These are phyloP conservation scores for Limulus polyphemus DNA, from an alignment of 2,888 invertebrate species.

Conservation along the genomic window DNA sequence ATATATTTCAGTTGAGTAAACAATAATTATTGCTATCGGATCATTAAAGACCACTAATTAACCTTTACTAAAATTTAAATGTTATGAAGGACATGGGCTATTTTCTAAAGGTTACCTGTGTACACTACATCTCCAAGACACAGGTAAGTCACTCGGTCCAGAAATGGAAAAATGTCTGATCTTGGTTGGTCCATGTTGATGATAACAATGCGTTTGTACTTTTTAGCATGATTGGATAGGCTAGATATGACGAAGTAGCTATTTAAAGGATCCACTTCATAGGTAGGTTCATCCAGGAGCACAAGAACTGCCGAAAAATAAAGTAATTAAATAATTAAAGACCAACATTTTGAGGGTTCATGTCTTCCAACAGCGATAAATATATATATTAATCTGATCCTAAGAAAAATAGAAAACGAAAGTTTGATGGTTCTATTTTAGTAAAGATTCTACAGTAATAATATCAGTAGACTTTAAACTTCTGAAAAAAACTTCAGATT, in stretches of 20 bases:
- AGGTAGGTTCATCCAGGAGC: constrained; percentile 52
- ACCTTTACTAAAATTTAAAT: too few species aligned
- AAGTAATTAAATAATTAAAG: constrained; percentile 4
- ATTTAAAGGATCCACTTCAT: constrained; percentile 85
- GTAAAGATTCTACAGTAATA: too few species aligned
- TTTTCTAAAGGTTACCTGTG: constrained; percentile 31
- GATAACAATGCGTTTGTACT: constrained; percentile 77
- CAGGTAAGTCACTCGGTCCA: constrained; percentile 78
- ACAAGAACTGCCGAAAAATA: constrained; percentile 53
- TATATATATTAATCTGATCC: too few species aligned
- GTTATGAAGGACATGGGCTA: too few species aligned
- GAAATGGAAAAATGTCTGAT: constrained; percentile 86
- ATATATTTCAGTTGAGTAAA: background rate
- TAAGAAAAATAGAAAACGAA: too few species aligned
- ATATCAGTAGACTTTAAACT: too few species aligned
- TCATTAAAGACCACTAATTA: too few species aligned
- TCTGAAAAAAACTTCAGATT: too few species aligned
- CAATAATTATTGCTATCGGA: too few species aligned
- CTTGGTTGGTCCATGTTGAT: constrained; percentile 86
- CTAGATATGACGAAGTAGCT: constrained; percentile 91
- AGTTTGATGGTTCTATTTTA: too few species aligned
- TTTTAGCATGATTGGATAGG: constrained; percentile 69
- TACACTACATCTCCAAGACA: constrained; percentile 50
- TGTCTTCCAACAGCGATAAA: background rate
- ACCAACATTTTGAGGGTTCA: background rate